These are phyloP conservation scores for Pocillopora meandrina DNA, from an alignment of 92 coral and sea anemone species.

Conservation along the genomic window DNA sequence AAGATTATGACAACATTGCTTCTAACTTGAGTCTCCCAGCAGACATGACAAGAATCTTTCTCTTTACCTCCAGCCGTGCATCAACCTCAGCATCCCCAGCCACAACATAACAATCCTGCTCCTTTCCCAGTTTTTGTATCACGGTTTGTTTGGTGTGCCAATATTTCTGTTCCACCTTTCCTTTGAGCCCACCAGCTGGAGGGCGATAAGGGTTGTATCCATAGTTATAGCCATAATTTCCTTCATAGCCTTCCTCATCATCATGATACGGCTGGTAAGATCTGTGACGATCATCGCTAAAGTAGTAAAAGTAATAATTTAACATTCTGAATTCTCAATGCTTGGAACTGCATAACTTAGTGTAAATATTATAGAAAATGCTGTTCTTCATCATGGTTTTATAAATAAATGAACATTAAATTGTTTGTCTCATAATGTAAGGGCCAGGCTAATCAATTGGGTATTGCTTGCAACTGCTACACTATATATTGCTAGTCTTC, in stretches of 20 bases:
- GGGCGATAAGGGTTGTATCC: slow-evolving; percentile 93
- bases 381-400: too few relatives aligned
- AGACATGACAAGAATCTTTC: too few relatives aligned
- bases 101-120: slow-evolving; percentile 89
- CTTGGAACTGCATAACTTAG: not conserved
- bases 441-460: too few relatives aligned
- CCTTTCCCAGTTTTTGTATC: slow-evolving; percentile 94
- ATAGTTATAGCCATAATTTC: slow-evolving; percentile 79
- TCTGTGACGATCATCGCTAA: slow-evolving; percentile 76
- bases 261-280: slow-evolving; percentile 81
- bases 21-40: too few relatives aligned
- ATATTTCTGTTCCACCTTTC: slow-evolving; percentile 91
- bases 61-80: slow-evolving; percentile 85
- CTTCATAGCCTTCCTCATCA: slow-evolving; percentile 65
- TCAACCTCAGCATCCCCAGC: slow-evolving; percentile 99
- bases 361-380: too few relatives aligned
- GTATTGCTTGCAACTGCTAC: too few relatives aligned
- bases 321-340: too few relatives aligned
- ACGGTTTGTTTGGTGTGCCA: slow-evolving; percentile 95
- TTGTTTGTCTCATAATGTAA: too few relatives aligned
- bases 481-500: too few relatives aligned
- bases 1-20: too few relatives aligned
- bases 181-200: slow-evolving; percentile 80
- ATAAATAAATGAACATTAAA: too few relatives aligned
- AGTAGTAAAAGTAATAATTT: not conserved